phyloP scores from a whole-genome alignment of 2,113 vertebrate species.

The Clarias gariepinus region DNA sequence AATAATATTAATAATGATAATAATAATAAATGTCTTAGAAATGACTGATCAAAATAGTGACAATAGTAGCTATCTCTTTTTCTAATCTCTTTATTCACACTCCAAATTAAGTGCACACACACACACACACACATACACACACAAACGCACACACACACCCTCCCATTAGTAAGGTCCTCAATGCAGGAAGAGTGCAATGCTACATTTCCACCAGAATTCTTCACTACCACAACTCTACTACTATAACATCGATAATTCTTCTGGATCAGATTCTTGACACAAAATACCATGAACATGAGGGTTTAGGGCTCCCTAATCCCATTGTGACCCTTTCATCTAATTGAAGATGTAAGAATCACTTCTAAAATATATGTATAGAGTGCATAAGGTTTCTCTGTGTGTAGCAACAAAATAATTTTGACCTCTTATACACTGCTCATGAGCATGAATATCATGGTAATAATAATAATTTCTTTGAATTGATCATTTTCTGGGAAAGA shows the following conservation, averaged over 20 bases:
- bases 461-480: too few species aligned
- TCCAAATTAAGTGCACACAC: not conserved
- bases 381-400: too few species aligned
- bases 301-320: too few species aligned
- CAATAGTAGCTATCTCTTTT: not conserved
- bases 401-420: not conserved
- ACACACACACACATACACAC: not conserved
- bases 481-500: too few species aligned
- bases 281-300: too few species aligned
- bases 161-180: not conserved
- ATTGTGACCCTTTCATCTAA: not conserved
- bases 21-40: not conserved
- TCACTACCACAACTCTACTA: not conserved
- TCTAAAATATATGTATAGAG: not conserved
- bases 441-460: too few species aligned
- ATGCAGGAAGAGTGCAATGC: not conserved
- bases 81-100: not conserved
- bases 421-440: not conserved
- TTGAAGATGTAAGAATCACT: not conserved
- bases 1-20: too few species aligned
- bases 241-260: not conserved
- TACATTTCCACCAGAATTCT: not conserved
- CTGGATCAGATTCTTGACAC: not conserved
- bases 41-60: not conserved
- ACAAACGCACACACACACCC: not conserved